These are phyloP conservation scores for Lota lota DNA, from an alignment of 2,113 vertebrate species.

Conservation along the genomic window DNA sequence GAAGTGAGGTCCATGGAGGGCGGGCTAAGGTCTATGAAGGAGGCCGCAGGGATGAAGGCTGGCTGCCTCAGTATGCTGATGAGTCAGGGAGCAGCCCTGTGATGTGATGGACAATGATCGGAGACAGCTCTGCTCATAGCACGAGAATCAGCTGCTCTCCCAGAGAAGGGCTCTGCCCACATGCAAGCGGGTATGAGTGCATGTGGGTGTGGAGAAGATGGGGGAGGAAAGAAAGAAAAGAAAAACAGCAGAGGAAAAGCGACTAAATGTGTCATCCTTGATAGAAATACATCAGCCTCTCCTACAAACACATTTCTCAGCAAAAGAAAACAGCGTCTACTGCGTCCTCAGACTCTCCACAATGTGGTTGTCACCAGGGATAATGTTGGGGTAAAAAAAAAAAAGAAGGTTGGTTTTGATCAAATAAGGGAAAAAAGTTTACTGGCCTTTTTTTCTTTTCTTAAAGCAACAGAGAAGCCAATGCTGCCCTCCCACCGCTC, in stretches of 20 bases:
- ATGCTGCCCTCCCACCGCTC: too few relatives aligned
- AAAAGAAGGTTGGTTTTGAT: constrained; percentile 36
- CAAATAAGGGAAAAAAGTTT: not conserved
- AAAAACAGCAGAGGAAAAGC: constrained; percentile 1
- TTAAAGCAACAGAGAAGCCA: too few relatives aligned
- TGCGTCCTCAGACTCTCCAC: constrained; percentile 7
- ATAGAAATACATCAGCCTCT: constrained; percentile 29
- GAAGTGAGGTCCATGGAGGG: constrained; percentile 42
- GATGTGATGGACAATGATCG: constrained; percentile 59
- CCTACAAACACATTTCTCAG: constrained; percentile 25
- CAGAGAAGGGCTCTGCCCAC: constrained; percentile 32
- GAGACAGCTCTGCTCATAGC: constrained; percentile 52
- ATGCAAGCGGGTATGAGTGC: constrained; percentile 7
- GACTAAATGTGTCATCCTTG: constrained; percentile 38
- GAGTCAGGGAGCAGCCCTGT: constrained; percentile 55
- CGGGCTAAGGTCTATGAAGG: constrained; percentile 27
- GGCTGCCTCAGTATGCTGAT: constrained; percentile 56
- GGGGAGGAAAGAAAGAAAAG: constrained; percentile 6
- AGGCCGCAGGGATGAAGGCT: constrained; percentile 46
- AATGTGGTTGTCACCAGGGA: not conserved
- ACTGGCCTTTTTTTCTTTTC: too few relatives aligned
- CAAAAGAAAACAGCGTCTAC: constrained; percentile 17
- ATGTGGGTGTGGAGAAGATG: not conserved
- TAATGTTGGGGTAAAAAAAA: constrained; percentile 6
- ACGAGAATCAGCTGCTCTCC: constrained; percentile 38